phyloP scores from a whole-genome alignment of 2,113 vertebrate species.

The Seriola aureovittata region DNA sequence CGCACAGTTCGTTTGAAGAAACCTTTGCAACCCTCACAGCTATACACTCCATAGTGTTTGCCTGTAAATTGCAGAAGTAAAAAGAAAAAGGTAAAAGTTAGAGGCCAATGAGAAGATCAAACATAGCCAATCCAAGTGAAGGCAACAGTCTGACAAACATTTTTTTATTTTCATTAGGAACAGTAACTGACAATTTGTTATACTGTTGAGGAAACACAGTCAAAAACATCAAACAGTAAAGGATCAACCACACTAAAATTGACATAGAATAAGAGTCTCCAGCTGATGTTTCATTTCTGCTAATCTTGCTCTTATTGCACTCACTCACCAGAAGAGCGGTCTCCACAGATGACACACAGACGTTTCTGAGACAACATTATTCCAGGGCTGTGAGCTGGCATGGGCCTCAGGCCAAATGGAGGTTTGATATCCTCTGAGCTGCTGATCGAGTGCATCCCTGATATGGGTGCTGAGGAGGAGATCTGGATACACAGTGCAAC shows the following conservation, averaged over 20 bases:
- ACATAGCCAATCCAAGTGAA: neutral
- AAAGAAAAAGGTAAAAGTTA: neutral
- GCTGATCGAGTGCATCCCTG: constrained; percentile 90
- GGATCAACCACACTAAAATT: constrained; percentile 10
- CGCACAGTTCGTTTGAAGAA: constrained; percentile 97
- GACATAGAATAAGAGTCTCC: neutral
- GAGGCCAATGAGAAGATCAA: neutral
- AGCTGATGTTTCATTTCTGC: constrained; percentile 22
- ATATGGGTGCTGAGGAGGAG: constrained; percentile 89
- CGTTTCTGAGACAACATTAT: constrained; percentile 89
- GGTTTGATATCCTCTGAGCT: constrained; percentile 94
- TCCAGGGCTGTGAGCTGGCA: constrained; percentile 88
- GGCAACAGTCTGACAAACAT: neutral
- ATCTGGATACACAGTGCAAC: constrained; percentile 79
- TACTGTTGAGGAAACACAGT: neutral
- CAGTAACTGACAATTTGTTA: neutral
- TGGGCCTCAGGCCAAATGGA: constrained; percentile 88
- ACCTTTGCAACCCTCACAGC: constrained; percentile 97
- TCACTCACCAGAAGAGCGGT: constrained; percentile 91
- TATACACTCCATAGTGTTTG: constrained; percentile 98
- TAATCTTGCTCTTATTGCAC: constrained; percentile 17
- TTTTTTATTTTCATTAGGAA: neutral
- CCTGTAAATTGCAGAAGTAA: constrained; percentile 79
- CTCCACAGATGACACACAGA: constrained; percentile 93
- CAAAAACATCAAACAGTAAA: neutral